Evolutionary conservation across 2,113 vertebrate species (phyloP).

Genomic region (Ranitomeya variabilis): DNA sequence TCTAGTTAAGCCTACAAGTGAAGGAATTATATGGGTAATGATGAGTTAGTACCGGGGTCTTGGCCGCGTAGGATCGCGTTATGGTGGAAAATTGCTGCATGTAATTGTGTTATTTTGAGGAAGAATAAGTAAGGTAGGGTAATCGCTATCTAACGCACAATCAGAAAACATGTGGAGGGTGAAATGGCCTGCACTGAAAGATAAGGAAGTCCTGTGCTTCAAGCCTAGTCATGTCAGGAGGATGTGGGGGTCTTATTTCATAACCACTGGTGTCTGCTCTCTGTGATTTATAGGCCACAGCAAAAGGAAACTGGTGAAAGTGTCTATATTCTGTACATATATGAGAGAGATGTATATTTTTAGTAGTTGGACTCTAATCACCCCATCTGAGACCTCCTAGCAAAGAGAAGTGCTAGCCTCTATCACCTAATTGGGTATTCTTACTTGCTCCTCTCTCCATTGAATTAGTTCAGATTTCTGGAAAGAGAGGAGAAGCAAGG

Average conservation of each 20-base stretch:
- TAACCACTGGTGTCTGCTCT: background rate
- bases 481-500: too few relatives aligned
- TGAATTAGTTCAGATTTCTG: background rate
- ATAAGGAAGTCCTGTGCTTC: conserved; percentile 43
- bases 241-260: conserved; percentile 13
- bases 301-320: background rate
- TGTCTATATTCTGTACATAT: background rate
- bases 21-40: conserved; percentile 29
- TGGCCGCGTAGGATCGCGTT: too few relatives aligned
- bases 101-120: background rate
- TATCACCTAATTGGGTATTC: too few relatives aligned
- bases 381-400: too few relatives aligned
- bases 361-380: too few relatives aligned
- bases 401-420: too few relatives aligned
- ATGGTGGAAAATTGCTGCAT: background rate
- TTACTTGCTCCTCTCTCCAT: background rate
- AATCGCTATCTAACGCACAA: background rate
- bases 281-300: background rate
- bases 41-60: background rate
- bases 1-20: conserved; percentile 14
- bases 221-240: conserved; percentile 33
- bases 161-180: conserved; percentile 29
- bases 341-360: too few relatives aligned
- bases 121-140: background rate
- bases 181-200: conserved; percentile 23